Base-by-base conservation (phyloP, 2,113 vertebrate species). In the Oostethus manadensis region DNA sequence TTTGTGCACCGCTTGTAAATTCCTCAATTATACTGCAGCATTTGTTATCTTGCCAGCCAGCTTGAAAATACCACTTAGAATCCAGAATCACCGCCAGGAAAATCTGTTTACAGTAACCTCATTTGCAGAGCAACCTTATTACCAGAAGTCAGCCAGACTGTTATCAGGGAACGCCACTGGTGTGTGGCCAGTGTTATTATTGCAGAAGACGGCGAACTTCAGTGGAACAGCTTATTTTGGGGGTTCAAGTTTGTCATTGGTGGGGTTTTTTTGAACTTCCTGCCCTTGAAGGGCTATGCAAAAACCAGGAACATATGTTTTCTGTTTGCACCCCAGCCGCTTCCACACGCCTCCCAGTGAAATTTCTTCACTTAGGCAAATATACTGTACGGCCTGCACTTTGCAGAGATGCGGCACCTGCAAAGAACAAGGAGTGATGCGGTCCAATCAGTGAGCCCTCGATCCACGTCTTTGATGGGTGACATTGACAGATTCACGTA, bases 191-290 rank as follows among this genome's bases (percentile, higher is more conserved):
- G 29, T 6, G 4, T 68, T 61, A 18, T 67, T 44, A 47, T 10
- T 62, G 44, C 17, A 62, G 49, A 43, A 14, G 20, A 17, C 42
- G 10, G 17, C 22, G 18, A 20, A 20, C 55, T 58, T 64, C 18
- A 35, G 45, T 17, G 9, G 29, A 68, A 62, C 53, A 42, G 11
- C 16, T 17, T 7, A 33, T 21, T 15, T 14, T 17, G 42, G 51
- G 10, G 61, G 4, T 0, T 42, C 0, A 43, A 54, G 63, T 76
- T 71, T 58, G 58, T 66, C 15, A 71, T 64, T 66, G 66, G 56
- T 35, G 51, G 59, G 54, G 55, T 65, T 53, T 9, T n/a, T 63
- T 57, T 64, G 70, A 70, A 67, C 23, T 33, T 26, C 43, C 22
- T 66, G 51, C 38, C 50, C 15, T 10, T 55, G 8, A 48, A 53